Conservation (phyloP, 2,113 vertebrate genomes). For the Seriola dumerili region DNA sequence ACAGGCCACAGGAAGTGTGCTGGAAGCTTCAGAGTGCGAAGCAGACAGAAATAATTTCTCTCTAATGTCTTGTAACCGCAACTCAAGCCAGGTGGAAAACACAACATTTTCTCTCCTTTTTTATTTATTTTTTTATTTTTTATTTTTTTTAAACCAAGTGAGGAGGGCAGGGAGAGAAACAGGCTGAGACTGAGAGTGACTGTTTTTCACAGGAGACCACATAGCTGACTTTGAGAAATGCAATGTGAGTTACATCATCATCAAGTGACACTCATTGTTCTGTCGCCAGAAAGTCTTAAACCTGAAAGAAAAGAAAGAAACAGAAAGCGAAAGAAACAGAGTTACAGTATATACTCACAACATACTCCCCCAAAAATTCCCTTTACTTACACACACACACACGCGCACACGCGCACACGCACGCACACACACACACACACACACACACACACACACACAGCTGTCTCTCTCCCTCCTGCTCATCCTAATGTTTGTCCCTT, state of each 20-base stretch:
- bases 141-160: neutral
- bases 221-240: conserved; percentile 62
- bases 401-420: neutral
- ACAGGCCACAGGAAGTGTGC: conserved; percentile 64
- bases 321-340: too few species aligned
- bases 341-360: neutral
- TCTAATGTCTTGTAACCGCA: conserved; percentile 49
- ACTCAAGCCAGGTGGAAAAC: conserved; percentile 53
- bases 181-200: conserved; percentile 1
- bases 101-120: conserved; percentile 17
- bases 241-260: conserved; percentile 61
- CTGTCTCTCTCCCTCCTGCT: conserved; percentile 5
- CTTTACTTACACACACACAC: neutral
- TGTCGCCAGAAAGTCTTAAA: conserved; percentile 32
- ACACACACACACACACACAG: neutral
- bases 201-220: conserved; percentile 58
- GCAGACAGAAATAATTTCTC: conserved; percentile 55
- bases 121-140: too few species aligned
- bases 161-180: neutral
- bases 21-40: conserved; percentile 51
- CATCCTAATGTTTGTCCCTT: neutral
- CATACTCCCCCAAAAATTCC: neutral
- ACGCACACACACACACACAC: neutral
- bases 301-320: neutral
- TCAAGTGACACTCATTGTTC: conserved; percentile 27